phyloP scores from a whole-genome alignment of 2,113 vertebrate genomes.

The Gasterosteus nipponicus region DNA sequence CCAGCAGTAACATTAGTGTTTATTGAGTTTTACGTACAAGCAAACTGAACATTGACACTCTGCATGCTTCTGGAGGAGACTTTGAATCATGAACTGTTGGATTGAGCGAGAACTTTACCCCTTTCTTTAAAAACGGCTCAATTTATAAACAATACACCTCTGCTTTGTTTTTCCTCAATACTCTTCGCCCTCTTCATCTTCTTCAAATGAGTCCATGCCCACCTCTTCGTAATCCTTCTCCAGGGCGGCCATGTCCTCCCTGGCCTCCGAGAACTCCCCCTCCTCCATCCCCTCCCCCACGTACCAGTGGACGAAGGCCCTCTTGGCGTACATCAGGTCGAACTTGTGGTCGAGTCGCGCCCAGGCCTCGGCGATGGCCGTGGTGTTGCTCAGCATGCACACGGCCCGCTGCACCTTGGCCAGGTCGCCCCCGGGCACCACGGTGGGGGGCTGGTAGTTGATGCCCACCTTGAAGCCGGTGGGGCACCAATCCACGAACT shows the following conservation, averaged over 20 bases:
- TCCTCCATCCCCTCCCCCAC: slow-evolving; percentile 89
- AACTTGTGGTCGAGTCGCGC: slow-evolving; percentile 89
- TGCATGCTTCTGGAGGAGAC: slow-evolving; percentile 6
- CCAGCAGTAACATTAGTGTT: slow-evolving; percentile 24
- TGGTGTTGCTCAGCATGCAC: slow-evolving; percentile 90
- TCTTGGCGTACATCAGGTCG: slow-evolving; percentile 89
- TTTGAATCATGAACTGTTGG: neutral
- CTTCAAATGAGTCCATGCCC: slow-evolving; percentile 73
- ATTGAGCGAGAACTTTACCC: neutral
- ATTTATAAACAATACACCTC: neutral
- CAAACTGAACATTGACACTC: slow-evolving; percentile 26
- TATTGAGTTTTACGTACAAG: slow-evolving; percentile 11
- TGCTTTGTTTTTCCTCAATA: slow-evolving; percentile 47
- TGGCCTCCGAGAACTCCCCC: slow-evolving; percentile 88
- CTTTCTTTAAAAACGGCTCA: neutral
- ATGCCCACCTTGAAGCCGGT: slow-evolving; percentile 90
- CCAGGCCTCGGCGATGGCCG: slow-evolving; percentile 88
- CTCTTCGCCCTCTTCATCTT: slow-evolving; percentile 70
- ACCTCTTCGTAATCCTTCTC: slow-evolving; percentile 92
- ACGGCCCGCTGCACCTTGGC: slow-evolving; percentile 87
- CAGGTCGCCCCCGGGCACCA: slow-evolving; percentile 86
- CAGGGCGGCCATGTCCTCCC: slow-evolving; percentile 89
- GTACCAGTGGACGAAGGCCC: slow-evolving; percentile 88
- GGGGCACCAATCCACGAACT: slow-evolving; percentile 90
- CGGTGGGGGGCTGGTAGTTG: slow-evolving; percentile 88